Percentiles rank a stretch among this genome's conserved stretches.
phyloP scores from a whole-genome alignment of 2,797 vertebrate genomes.

The Brotula barbata region DNA sequence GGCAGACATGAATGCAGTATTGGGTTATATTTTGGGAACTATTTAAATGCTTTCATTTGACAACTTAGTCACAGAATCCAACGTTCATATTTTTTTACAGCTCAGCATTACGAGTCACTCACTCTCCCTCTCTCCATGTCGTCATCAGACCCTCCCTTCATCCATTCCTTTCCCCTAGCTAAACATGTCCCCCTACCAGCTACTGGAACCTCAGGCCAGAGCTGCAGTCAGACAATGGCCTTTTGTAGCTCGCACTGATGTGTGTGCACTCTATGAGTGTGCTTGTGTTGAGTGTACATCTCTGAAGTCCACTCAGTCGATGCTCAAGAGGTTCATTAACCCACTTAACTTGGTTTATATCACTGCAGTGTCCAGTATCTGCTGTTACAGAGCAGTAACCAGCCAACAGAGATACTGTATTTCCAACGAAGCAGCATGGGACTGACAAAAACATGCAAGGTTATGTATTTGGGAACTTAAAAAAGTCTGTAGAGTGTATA shows the following conservation, averaged over 20 bases:
- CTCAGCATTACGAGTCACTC: slow-evolving; percentile 20
- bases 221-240: slow-evolving; percentile 57
- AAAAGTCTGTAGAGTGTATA: background rate
- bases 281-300: slow-evolving; percentile 6
- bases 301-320: background rate
- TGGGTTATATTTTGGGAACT: background rate
- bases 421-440: background rate
- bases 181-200: slow-evolving; percentile 56
- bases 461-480: background rate
- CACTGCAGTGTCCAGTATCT: slow-evolving; percentile 1
- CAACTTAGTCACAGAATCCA: slow-evolving; percentile 21
- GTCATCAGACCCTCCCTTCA: slow-evolving; percentile 6
- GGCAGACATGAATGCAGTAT: background rate
- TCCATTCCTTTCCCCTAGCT: slow-evolving; percentile 59
- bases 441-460: background rate
- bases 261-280: slow-evolving; percentile 17
- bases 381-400: slow-evolving; percentile 3
- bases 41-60: background rate
- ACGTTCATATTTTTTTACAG: slow-evolving; percentile 29
- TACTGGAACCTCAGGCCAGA: slow-evolving; percentile 58
- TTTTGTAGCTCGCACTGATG: slow-evolving; percentile 50
- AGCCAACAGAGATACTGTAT: background rate
- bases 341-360: slow-evolving; percentile 22
- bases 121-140: slow-evolving; percentile 10
- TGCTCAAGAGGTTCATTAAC: slow-evolving; percentile 40